Evolutionary conservation across 2,113 vertebrate species (phyloP), one percentile per base, ranked within the genome.

Genomic region (Elanus axillaris): DNA sequence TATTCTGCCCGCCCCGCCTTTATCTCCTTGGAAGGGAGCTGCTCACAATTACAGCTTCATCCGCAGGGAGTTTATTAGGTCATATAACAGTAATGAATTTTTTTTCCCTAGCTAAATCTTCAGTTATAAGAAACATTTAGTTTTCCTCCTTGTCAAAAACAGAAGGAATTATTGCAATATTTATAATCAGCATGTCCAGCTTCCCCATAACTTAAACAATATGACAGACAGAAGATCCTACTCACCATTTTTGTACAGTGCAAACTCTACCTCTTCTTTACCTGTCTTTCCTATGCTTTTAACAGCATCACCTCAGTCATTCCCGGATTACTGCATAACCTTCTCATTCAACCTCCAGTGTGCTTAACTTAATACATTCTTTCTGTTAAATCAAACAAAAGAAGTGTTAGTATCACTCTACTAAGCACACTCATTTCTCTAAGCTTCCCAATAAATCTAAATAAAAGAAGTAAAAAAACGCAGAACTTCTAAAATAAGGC

Each of bases 241-340:
- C 3, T 52, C 4, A 36, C 10, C 1, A 3, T 38, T 50, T 55
- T 14, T 16, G 13, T 7, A 3, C 7, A 67, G 4, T 4, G 0
- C 3, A 59, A 42, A 45, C 10, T 71, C 10, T 6, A 10, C 13
- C 6, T 62, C 8, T 13, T 64, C 25, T 75, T 62, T 10, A 62
- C 7, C 5, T 23, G 0, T 17, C 14, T 43, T 36, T 42, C 7
- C 14, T 1, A 12, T 15, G 6, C 2, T 60, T 83, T 83, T 31
- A 34, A 43, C 12, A 50, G 11, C 42, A 52, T 14, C 17, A 40
- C 9, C 20, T 63, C 63, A 52, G 21, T 26, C 10, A 16, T 40
- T 50, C 14, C 9, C 32, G 4, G 9, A 34, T n/a, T 62, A 50
- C 34, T 20, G 2, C 5, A 34, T 10, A 63, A 11, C 9, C 4